Evolutionary conservation across 2,888 invertebrate species (phyloP), one percentile per base, ranked within the genome.

Genomic region (Epistrophe eligans): DNA sequence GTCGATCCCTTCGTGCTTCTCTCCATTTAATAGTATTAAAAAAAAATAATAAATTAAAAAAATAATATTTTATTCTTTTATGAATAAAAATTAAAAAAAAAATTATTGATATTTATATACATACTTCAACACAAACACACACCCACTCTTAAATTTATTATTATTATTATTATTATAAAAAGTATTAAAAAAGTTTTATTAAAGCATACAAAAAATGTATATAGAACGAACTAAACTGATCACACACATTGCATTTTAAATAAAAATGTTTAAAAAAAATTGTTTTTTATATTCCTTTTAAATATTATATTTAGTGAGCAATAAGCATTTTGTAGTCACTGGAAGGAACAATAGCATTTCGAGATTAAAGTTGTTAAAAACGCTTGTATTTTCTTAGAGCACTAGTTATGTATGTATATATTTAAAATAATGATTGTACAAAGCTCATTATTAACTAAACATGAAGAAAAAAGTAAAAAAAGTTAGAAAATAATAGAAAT

Each of bases 171-270:
- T 67, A 74, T 70, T 50, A 84, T 71, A 50, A 43, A 84, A 77
- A 76, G 62, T 79, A 64, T 74, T 50, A 66, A 40, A 40, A 74
- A 77, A 71, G 83, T 79, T 87, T 87, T 77, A 79, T 71, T 81
- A 73, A 85, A 81, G 81, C 84, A 70, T 67, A 50, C n/a, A 66
- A 28, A 84, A 77, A 73, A 64, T 85, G 82, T 85, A 85, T 73
- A 85, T 85, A 85, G 67, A 77, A 84, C 58, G 72, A 67, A 64
- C 24, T 82, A 79, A 87, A 87, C 83, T 45, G 79, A 87, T 83
- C 87, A 87, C 83, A 87, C 79, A 24, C 70, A 79, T 87, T 87
- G 87, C 87, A 87, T 87, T 87, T 83, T 79, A 79, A 87, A 83
- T 83, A 87, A 87, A 87, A 87, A 85, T 85, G 85, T 82, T 84